phyloP scores from a whole-genome alignment of 2,797 vertebrate genomes.

The Manis pentadactyla region DNA sequence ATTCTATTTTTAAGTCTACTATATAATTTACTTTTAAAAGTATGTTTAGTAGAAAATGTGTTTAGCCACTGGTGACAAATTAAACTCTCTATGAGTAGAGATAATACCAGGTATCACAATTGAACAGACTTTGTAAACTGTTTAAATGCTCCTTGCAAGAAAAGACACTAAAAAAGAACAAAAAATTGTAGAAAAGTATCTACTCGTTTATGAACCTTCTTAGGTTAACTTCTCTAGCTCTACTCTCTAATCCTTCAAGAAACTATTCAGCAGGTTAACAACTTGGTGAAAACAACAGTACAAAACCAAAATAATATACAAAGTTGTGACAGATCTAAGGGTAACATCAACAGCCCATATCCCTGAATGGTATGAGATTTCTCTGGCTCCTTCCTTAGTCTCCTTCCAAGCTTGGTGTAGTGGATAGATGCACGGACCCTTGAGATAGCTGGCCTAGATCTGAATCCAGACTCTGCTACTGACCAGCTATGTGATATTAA shows the following conservation, averaged over 20 bases:
- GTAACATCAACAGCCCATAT: not conserved
- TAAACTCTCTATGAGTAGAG: conserved; percentile 1
- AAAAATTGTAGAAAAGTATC: not conserved
- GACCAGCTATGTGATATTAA: not conserved
- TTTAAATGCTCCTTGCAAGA: conserved; percentile 36
- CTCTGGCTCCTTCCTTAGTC: not conserved
- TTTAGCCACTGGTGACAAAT: conserved; percentile 17
- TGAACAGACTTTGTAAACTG: not conserved
- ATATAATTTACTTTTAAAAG: conserved; percentile 38
- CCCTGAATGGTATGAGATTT: not conserved
- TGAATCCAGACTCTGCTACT: conserved; percentile 8
- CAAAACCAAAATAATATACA: not conserved
- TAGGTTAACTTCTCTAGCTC: not conserved
- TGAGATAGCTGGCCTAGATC: not conserved
- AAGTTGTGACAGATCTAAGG: conserved; percentile 8
- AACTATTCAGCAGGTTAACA: not conserved
- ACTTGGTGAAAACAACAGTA: not conserved
- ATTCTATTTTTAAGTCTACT: conserved; percentile 14
- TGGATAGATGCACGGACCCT: not conserved
- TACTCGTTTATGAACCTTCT: not conserved
- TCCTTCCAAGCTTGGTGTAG: not conserved
- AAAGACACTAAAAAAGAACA: not conserved
- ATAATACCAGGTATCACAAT: not conserved
- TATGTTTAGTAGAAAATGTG: not conserved
- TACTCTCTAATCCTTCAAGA: not conserved